phyloP scores from a whole-genome alignment of 2,888 invertebrate genomes.

The Amiota communis region DNA sequence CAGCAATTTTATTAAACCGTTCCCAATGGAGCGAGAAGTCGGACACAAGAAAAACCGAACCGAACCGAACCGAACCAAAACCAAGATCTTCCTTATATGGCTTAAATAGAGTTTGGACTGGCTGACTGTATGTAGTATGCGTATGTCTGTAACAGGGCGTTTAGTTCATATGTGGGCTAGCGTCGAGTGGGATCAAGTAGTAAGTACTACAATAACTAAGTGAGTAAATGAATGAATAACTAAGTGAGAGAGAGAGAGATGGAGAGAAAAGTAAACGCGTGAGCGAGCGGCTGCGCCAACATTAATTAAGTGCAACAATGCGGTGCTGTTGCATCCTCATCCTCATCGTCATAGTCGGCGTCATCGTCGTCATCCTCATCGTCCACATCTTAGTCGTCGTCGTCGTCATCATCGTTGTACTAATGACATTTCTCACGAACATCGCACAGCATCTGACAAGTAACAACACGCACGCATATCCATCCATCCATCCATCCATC shows the following conservation, averaged over 20 bases:
- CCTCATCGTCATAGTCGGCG: neutral
- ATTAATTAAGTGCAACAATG: slow-evolving; percentile 66
- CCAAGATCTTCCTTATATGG: neutral
- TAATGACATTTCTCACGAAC: slow-evolving; percentile 65
- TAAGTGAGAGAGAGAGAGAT: neutral
- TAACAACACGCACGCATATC: slow-evolving; percentile 28
- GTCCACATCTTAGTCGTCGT: slow-evolving; percentile 39
- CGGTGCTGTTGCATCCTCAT: slow-evolving; percentile 36
- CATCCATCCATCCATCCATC: slow-evolving; percentile 5
- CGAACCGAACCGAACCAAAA: neutral
- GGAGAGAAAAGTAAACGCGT: neutral
- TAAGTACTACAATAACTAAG: neutral
- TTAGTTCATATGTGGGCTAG: too few species aligned
- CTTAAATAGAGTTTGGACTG: slow-evolving; percentile 11
- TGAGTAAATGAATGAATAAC: neutral
- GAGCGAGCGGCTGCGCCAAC: slow-evolving; percentile 43
- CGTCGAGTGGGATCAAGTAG: too few species aligned
- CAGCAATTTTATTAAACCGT: slow-evolving; percentile 47
- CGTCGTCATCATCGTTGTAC: slow-evolving; percentile 46
- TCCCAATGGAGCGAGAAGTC: neutral
- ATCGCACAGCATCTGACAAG: slow-evolving; percentile 55
- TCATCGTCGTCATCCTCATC: neutral
- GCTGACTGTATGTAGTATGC: neutral
- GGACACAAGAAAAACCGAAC: neutral
- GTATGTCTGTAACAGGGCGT: too few species aligned